Conservation (phyloP, 2,888 invertebrate genomes). For the Tenthredo notha region DNA sequence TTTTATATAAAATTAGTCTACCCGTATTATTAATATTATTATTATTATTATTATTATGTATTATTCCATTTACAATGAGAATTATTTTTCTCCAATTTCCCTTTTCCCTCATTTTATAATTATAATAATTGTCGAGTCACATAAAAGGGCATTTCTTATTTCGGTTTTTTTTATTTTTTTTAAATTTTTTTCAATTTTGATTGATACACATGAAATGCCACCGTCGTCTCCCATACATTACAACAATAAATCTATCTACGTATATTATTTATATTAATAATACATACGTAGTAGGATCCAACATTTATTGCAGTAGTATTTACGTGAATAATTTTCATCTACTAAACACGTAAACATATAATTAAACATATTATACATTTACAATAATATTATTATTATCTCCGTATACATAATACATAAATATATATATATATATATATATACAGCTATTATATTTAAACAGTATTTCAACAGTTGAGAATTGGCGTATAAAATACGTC, state of each 20-base stretch:
- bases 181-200: background rate
- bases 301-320: background rate
- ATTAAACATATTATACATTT: too few relatives aligned
- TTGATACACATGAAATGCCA: background rate
- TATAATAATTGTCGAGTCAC: slow-evolving; percentile 3
- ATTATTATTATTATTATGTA: slow-evolving; percentile 14
- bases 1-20: background rate
- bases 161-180: too few relatives aligned
- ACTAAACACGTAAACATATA: slow-evolving; percentile 37
- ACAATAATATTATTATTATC: background rate
- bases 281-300: background rate
- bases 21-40: background rate
- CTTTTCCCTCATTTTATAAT: background rate
- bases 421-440: background rate
- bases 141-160: background rate
- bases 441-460: slow-evolving; percentile 3
- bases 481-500: background rate
- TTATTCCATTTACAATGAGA: slow-evolving; percentile 1
- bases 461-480: background rate
- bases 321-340: background rate
- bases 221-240: too few relatives aligned
- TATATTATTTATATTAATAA: too few relatives aligned
- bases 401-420: background rate
- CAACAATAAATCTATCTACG: too few relatives aligned
- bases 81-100: background rate